These are phyloP conservation scores for Tinea trinotella DNA, from an alignment of 2,888 invertebrate species.

Conservation along the genomic window DNA sequence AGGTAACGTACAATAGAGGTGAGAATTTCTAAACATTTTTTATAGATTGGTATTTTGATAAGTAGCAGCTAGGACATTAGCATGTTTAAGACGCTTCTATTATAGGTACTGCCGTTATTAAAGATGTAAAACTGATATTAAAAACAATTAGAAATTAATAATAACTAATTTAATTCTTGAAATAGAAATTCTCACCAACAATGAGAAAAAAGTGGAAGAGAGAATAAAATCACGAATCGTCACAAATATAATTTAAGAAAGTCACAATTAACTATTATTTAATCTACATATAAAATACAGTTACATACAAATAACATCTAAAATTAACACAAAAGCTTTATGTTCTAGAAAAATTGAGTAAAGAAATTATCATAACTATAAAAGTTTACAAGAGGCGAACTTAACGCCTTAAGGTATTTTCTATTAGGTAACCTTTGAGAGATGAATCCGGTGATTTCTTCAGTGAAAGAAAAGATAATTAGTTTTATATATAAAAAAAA, in stretches of 20 bases:
- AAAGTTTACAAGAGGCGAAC: no score
- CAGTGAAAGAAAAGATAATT: no score
- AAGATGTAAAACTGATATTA: no score
- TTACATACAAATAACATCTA: neutral
- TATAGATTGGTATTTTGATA: neutral
- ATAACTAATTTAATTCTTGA: neutral
- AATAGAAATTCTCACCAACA: neutral
- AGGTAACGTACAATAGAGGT: conserved; percentile 6
- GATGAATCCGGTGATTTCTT: no score
- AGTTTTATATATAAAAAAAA: no score
- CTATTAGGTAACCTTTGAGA: no score
- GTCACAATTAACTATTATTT: neutral
- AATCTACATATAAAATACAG: neutral
- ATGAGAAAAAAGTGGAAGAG: conserved; percentile 2
- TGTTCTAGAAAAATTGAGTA: neutral
- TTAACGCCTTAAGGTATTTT: no score
- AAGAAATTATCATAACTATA: no score
- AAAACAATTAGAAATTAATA: no score
- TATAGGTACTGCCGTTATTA: no score
- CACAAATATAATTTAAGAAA: neutral
- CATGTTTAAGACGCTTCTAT: no score
- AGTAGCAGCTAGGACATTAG: no score
- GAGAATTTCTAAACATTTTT: neutral
- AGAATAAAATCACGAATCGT: neutral
- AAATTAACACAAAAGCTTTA: neutral